phyloP scores from a whole-genome alignment of 2,888 invertebrate genomes.

The Phortica okadai region DNA sequence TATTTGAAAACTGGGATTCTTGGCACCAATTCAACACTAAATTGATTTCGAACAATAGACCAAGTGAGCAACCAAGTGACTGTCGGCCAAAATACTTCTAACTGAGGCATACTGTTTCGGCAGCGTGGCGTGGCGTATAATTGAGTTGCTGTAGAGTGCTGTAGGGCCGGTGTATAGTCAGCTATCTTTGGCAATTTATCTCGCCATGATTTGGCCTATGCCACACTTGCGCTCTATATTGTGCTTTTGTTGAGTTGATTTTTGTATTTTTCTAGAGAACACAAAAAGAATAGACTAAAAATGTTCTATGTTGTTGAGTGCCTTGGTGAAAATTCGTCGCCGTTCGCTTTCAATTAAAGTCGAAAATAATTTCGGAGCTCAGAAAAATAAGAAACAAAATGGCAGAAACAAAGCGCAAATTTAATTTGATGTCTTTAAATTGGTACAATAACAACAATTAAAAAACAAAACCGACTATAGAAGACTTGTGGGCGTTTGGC shows the following conservation, averaged over 20 bases:
- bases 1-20: conserved; percentile 73
- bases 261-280: conserved; percentile 35
- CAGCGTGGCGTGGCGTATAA: too few relatives aligned
- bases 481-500: too few relatives aligned
- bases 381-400: too few relatives aligned
- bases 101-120: conserved; percentile 12
- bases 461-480: too few relatives aligned
- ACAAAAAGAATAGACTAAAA: conserved; percentile 39
- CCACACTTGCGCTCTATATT: conserved; percentile 43
- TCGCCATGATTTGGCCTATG: conserved; percentile 57
- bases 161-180: too few relatives aligned
- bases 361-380: too few relatives aligned
- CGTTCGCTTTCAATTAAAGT: too few relatives aligned
- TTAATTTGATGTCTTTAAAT: too few relatives aligned
- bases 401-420: too few relatives aligned
- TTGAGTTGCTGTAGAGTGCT: too few relatives aligned
- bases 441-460: too few relatives aligned
- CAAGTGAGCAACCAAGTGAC: conserved; percentile 26
- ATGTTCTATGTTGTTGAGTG: conserved; percentile 4
- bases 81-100: not conserved
- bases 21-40: conserved; percentile 75
- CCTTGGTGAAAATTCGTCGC: too few relatives aligned
- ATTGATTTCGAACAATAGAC: conserved; percentile 74
- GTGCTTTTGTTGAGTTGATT: conserved; percentile 25
- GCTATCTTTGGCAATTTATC: conserved; percentile 66